These are phyloP conservation scores for Drosophila rhopaloa DNA, from an alignment of 1,140 invertebrate species.

Conservation along the genomic window DNA sequence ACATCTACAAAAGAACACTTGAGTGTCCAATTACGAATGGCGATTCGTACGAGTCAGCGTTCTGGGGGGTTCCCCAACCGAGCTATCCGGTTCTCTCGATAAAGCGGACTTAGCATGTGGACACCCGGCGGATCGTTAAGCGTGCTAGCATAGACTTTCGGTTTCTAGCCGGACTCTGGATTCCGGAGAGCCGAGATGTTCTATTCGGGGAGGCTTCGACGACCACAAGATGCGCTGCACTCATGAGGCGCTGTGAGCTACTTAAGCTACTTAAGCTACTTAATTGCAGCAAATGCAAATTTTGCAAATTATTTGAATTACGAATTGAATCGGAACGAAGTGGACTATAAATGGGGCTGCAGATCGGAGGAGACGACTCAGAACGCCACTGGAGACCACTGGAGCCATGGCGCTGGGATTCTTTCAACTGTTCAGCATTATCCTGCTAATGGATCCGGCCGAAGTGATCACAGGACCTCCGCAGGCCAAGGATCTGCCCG, in stretches of 20 bases:
- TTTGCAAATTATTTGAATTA: conserved; percentile 69
- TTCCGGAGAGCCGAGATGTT: not conserved
- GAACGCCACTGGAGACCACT: conserved; percentile 3
- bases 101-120: not conserved
- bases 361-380: conserved; percentile 9
- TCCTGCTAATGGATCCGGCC: conserved; percentile 24
- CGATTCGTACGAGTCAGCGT: not conserved
- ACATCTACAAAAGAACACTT: not conserved
- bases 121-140: conserved; percentile 23
- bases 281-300: conserved; percentile 76
- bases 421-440: conserved; percentile 6
- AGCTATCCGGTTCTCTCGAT: conserved; percentile 2
- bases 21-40: conserved; percentile 1
- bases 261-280: too few relatives aligned
- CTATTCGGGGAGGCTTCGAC: conserved; percentile 3
- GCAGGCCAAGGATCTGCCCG: conserved; percentile 27
- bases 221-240: conserved; percentile 35
- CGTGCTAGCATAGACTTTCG: conserved; percentile 40
- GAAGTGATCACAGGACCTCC: conserved; percentile 15
- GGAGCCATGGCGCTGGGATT: conserved; percentile 40
- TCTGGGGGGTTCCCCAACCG: conserved; percentile 5
- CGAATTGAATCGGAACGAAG: conserved; percentile 6
- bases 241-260: conserved; percentile 54
- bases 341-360: conserved; percentile 52
- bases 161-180: conserved; percentile 22